A percentile compares a stretch with the other conserved stretches of the same genome.
These are phyloP conservation scores for Diabrotica balteata DNA, from an alignment of 2,888 invertebrate species.

Conservation along the genomic window DNA sequence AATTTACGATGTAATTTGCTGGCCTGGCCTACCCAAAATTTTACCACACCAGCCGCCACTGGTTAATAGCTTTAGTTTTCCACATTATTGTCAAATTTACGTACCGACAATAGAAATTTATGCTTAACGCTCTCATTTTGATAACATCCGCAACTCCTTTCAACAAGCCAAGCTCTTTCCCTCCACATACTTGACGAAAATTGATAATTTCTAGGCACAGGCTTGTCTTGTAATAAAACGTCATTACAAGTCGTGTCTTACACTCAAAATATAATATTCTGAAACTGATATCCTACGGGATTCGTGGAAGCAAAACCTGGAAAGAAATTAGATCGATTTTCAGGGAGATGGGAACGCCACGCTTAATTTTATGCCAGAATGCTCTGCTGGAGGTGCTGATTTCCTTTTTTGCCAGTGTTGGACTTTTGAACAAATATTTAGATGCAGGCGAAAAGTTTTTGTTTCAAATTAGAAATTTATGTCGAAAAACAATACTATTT, in stretches of 20 bases:
- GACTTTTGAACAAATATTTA: not conserved
- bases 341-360: conserved; percentile 22
- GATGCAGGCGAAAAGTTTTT: not conserved
- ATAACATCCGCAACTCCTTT: no score
- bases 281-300: conserved; percentile 18
- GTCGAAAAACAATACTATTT: no score
- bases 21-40: no score
- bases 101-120: no score
- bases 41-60: no score
- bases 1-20: no score
- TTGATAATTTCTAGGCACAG: not conserved
- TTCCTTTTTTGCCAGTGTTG: conserved; percentile 17
- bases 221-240: conserved; percentile 10
- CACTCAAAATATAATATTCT: conserved; percentile 15
- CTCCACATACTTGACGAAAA: not conserved
- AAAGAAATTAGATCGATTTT: conserved; percentile 27
- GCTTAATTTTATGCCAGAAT: conserved; percentile 28
- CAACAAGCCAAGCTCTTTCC: not conserved
- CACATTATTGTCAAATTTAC: no score
- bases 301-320: conserved; percentile 19
- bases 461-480: no score
- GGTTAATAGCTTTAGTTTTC: no score
- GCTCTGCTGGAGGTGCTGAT: conserved; percentile 28
- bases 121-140: no score
- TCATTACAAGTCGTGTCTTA: conserved; percentile 16